A percentile compares a stretch with the other conserved stretches of the same genome.
These are phyloP conservation scores for Hydropsyche tenuis DNA, from an alignment of 1,140 invertebrate species.

Conservation along the genomic window DNA sequence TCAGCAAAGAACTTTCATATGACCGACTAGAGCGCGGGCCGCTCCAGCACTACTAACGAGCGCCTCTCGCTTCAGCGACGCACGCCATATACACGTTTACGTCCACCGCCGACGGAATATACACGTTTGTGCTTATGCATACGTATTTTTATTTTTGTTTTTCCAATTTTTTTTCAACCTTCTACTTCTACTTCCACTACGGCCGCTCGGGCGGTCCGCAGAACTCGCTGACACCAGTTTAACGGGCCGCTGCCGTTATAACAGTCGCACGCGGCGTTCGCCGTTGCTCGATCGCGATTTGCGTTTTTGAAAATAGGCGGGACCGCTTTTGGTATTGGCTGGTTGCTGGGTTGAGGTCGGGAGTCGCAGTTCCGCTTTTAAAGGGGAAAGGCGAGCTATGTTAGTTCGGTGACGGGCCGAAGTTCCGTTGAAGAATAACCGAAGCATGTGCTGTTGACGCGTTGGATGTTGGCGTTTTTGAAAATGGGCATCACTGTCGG, in stretches of 20 bases:
- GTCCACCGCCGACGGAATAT: background rate
- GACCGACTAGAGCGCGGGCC: too few species aligned
- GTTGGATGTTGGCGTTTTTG: background rate
- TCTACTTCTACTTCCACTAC: background rate
- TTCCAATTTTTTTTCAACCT: background rate
- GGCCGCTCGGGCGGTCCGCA: too few species aligned
- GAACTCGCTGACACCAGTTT: slow-evolving; percentile 18
- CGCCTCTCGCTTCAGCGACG: slow-evolving; percentile 4
- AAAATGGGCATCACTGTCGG: slow-evolving; percentile 14
- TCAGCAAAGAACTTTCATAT: too few species aligned
- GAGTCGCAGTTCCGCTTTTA: background rate
- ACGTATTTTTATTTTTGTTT: background rate
- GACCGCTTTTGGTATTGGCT: background rate
- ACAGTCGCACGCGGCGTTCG: background rate
- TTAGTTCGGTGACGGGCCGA: too few species aligned
- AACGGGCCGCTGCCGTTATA: slow-evolving; percentile 19
- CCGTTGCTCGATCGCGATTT: background rate
- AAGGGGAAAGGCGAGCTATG: slow-evolving; percentile 7
- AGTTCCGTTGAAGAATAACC: too few species aligned
- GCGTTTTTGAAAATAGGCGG: background rate
- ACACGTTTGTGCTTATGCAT: too few species aligned
- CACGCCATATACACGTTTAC: background rate
- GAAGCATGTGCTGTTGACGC: background rate
- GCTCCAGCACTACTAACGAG: slow-evolving; percentile 10
- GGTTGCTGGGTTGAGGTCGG: background rate